Conservation (phyloP, 2,888 invertebrate species). For the Drosophila infuscata region DNA sequence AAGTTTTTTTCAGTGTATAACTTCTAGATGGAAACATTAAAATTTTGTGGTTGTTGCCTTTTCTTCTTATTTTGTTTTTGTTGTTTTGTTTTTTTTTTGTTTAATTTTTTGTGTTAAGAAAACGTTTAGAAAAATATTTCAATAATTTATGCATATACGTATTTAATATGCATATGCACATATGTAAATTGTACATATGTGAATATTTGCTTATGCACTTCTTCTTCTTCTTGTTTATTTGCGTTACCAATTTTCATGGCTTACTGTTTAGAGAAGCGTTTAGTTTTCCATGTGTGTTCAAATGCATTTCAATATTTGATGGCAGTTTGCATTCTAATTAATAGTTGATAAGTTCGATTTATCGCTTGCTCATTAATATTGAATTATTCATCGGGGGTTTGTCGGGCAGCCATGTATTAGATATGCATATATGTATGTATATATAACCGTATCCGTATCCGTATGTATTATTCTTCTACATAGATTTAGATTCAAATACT, state of each 20-base stretch:
- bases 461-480: slow-evolving; percentile 10
- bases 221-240: slow-evolving; percentile 19
- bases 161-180: slow-evolving; percentile 6
- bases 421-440: slow-evolving; percentile 1
- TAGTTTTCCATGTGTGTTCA: slow-evolving; percentile 66
- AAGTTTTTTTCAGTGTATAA: slow-evolving; percentile 36
- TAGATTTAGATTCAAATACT: neutral
- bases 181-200: slow-evolving; percentile 20
- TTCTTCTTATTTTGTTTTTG: too few relatives aligned
- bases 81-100: neutral
- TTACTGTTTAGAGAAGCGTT: slow-evolving; percentile 69
- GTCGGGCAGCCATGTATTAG: slow-evolving; percentile 17
- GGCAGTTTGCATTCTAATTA: slow-evolving; percentile 35
- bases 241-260: slow-evolving; percentile 37
- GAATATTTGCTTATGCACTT: slow-evolving; percentile 21
- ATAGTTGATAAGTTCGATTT: slow-evolving; percentile 26
- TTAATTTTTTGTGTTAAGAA: slow-evolving; percentile 47
- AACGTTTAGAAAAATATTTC: slow-evolving; percentile 75
- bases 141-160: slow-evolving; percentile 43
- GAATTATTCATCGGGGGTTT: slow-evolving; percentile 12
- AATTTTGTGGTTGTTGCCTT: slow-evolving; percentile 35
- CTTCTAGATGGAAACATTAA: slow-evolving; percentile 69
- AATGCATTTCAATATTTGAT: slow-evolving; percentile 46
- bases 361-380: slow-evolving; percentile 13
- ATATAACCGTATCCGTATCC: neutral